Evolutionary conservation across 2,888 invertebrate species (phyloP).

Genomic region (Chaetogeoica ovagalla): DNA sequence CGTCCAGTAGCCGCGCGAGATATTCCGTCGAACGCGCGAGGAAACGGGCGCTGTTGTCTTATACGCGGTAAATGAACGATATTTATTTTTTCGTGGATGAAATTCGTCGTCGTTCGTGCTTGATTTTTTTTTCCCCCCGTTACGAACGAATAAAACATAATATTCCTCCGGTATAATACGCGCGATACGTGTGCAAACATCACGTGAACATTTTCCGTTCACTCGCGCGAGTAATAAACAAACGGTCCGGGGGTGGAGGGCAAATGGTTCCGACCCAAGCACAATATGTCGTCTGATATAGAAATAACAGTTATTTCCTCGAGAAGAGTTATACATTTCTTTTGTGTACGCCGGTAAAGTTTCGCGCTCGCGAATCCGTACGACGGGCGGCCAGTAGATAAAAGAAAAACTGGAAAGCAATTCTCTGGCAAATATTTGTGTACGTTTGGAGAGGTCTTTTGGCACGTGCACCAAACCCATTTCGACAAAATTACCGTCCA

Average conservation of each 20-base stretch:
- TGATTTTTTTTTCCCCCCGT: too few species aligned
- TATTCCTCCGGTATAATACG: background rate
- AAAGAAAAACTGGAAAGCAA: slow-evolving; percentile 27
- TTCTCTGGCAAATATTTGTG: slow-evolving; percentile 45
- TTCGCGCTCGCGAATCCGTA: background rate
- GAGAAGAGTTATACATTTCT: slow-evolving; percentile 3
- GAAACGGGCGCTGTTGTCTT: too few species aligned
- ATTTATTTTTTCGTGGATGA: too few species aligned
- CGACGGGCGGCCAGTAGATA: background rate
- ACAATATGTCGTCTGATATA: background rate
- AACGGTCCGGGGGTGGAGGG: background rate
- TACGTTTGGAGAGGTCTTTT: slow-evolving; percentile 34
- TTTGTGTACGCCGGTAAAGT: slow-evolving; percentile 18
- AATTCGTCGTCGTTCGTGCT: too few species aligned
- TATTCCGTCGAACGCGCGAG: too few species aligned
- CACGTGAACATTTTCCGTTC: slow-evolving; percentile 2
- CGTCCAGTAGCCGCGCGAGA: too few species aligned
- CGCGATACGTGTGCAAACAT: background rate
- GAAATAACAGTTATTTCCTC: slow-evolving; percentile 29
- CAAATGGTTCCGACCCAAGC: background rate
- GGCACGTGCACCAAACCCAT: slow-evolving; percentile 44
- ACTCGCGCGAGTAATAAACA: slow-evolving; percentile 1
- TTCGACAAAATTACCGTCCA: slow-evolving; percentile 21
- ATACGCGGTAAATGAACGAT: too few species aligned
- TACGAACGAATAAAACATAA: too few species aligned